A percentile compares a stretch with the other conserved stretches of the same genome.
These are phyloP conservation scores for Melanargia galathea DNA, from an alignment of 2,888 invertebrate genomes.

Conservation along the genomic window DNA sequence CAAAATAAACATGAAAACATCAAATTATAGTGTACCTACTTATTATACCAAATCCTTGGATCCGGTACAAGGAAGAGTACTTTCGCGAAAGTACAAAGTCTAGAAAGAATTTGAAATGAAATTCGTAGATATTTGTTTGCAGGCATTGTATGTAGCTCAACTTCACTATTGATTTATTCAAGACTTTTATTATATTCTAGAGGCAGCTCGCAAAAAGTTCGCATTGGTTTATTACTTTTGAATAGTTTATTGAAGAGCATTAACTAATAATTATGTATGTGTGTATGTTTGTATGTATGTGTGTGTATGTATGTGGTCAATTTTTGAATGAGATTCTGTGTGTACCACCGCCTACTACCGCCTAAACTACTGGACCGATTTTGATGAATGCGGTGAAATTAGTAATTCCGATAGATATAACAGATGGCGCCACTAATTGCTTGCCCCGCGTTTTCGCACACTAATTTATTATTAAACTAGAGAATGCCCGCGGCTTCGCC, in stretches of 20 bases:
- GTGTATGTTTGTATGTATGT: too few species aligned
- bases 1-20: neutral
- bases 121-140: slow-evolving; percentile 10
- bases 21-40: neutral
- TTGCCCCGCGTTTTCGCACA: too few species aligned
- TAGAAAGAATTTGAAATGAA: slow-evolving; percentile 2
- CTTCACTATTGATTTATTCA: slow-evolving; percentile 18
- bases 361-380: too few species aligned
- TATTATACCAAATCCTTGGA: slow-evolving; percentile 11
- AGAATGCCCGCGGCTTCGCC: too few species aligned
- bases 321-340: too few species aligned
- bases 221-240: neutral
- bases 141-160: neutral
- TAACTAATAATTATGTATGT: neutral
- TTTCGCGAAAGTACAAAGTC: slow-evolving; percentile 12
- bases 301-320: too few species aligned
- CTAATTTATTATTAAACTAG: too few species aligned
- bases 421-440: too few species aligned
- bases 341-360: too few species aligned
- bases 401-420: too few species aligned
- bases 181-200: neutral
- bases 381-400: too few species aligned
- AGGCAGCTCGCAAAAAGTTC: slow-evolving; percentile 4
- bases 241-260: too few species aligned
- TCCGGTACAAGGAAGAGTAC: neutral